Base-by-base conservation (phyloP, 2,888 invertebrate species). In the Phasia obesa region DNA sequence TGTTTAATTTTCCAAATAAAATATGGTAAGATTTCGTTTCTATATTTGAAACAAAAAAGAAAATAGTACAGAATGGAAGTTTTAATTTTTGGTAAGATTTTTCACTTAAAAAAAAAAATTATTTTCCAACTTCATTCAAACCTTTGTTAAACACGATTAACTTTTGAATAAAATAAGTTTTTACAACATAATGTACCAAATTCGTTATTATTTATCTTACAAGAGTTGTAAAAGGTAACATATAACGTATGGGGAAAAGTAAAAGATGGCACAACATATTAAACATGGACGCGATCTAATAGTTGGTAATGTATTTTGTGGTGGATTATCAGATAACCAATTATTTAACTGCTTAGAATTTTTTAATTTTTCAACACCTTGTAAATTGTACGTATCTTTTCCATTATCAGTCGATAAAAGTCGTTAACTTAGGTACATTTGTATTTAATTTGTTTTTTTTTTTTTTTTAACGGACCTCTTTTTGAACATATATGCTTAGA, bases 221-320 rank as follows among this genome's bases (percentile, higher is more conserved):
- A 59, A 64, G 51, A 53, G 1, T 51, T 59, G 38, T 62, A 44
- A 44, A 73, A 79, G 79, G 79, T 79, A 79, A 85, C 77, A 85
- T 79, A 53, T 87, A 86, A 23, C 25, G 74, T 31, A 86, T 74
- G 21, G 6, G 23, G 13, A 0, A 62, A 87, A 88, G 7, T 25
- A 57, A 44, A 11, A n/a, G 13, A n/a, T 47, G 6, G 7, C 6
- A 47, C 44, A n/a, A 4, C 42, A 15, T n/a, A 13, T 42, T 47
- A 7, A 7, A 19, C 5, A 0, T 17, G n/a, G 44, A 7, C 17
- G n/a, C n/a, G n/a, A 17, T 7, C 2, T 13, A 44, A 44, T 44
- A 44, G 5, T 47, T 47, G 44, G 44, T 17, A 47, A 47, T 13
- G 44, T 47, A 47, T 47, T 47, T 42, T 15, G 38, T 42, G 15